These are phyloP conservation scores for Fulmarus glacialis DNA, from an alignment of 2,113 vertebrate genomes.

Conservation along the genomic window DNA sequence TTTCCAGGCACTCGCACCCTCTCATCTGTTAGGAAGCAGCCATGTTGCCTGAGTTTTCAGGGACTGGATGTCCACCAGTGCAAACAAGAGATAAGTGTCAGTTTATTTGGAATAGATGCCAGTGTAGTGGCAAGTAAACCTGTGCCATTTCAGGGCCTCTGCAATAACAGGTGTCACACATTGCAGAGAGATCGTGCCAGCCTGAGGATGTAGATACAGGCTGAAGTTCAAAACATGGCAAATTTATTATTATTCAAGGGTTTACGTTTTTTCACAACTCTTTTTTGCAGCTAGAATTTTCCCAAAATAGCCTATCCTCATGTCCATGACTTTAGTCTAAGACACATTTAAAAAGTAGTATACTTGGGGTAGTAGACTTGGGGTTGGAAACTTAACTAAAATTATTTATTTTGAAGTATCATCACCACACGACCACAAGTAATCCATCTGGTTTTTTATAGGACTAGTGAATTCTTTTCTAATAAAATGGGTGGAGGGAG, in stretches of 20 bases:
- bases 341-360: neutral
- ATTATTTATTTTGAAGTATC: neutral
- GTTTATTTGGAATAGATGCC: neutral
- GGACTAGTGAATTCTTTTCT: neutral
- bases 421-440: neutral
- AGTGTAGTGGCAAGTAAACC: neutral
- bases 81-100: neutral
- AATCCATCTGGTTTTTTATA: neutral
- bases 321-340: neutral
- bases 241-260: neutral
- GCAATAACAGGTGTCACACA: neutral
- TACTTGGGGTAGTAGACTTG: too few relatives aligned
- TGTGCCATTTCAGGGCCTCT: neutral
- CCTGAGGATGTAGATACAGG: neutral
- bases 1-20: neutral
- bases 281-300: neutral
- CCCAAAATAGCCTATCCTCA: neutral
- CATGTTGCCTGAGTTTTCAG: neutral
- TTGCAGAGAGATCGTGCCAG: neutral
- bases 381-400: neutral
- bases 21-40: neutral
- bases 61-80: neutral
- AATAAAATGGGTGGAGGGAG: neutral
- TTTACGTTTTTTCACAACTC: neutral
- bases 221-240: neutral